Evolutionary conservation across 2,888 invertebrate species (phyloP).

Genomic region (Leucozona laternaria): DNA sequence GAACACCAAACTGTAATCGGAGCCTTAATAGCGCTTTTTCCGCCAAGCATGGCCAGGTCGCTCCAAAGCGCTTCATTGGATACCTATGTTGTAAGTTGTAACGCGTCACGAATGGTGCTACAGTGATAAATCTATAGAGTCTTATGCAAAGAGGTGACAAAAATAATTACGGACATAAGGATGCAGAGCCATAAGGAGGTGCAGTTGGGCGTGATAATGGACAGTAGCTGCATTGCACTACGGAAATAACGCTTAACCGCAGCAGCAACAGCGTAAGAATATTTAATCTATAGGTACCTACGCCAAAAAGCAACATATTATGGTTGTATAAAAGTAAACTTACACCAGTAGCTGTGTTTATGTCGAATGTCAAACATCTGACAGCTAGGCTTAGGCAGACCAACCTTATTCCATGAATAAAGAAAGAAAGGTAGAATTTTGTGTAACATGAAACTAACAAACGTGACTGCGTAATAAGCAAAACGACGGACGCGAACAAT

Average conservation of each 20-base stretch:
- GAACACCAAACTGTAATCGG: slow-evolving; percentile 55
- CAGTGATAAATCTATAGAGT: neutral
- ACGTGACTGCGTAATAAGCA: slow-evolving; percentile 45
- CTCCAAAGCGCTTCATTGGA: slow-evolving; percentile 45
- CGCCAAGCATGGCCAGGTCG: neutral
- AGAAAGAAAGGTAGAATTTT: slow-evolving; percentile 29
- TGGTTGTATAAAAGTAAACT: neutral
- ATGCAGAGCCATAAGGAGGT: slow-evolving; percentile 3
- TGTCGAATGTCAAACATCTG: slow-evolving; percentile 55
- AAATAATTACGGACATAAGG: slow-evolving; percentile 23
- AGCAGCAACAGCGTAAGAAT: slow-evolving; percentile 12
- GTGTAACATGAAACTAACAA: slow-evolving; percentile 46
- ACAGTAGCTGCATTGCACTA: slow-evolving; percentile 14
- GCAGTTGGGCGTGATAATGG: slow-evolving; percentile 30
- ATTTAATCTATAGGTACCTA: slow-evolving; percentile 3
- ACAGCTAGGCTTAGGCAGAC: slow-evolving; percentile 15
- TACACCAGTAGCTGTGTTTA: slow-evolving; percentile 25
- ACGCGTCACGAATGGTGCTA: slow-evolving; percentile 9
- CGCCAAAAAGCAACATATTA: neutral
- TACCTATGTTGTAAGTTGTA: slow-evolving; percentile 29
- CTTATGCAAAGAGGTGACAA: slow-evolving; percentile 26
- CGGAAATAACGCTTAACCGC: slow-evolving; percentile 7
- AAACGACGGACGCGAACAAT: neutral
- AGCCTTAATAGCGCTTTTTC: slow-evolving; percentile 38
- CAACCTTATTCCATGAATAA: neutral